These are phyloP conservation scores for Gryllus longicercus DNA, from an alignment of 2,888 invertebrate species.

Conservation along the genomic window DNA sequence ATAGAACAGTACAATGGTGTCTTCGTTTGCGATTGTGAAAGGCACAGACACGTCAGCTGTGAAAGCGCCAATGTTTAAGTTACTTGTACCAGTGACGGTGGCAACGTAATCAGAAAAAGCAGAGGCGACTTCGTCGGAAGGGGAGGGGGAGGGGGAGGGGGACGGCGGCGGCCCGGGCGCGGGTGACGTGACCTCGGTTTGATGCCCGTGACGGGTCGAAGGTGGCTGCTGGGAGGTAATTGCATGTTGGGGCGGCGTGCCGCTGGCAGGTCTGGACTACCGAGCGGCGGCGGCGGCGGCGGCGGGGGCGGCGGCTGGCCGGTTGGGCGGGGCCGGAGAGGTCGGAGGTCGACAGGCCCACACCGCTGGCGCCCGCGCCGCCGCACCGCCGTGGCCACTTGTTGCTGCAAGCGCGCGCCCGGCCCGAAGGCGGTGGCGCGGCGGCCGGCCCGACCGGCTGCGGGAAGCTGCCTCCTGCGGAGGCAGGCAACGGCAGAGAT, in stretches of 20 bases:
- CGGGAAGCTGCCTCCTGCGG: too few species aligned
- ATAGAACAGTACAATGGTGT: too few species aligned
- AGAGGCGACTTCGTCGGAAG: too few species aligned
- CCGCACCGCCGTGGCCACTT: neutral
- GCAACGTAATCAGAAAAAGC: too few species aligned
- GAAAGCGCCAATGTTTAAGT: too few species aligned
- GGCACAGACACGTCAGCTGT: too few species aligned
- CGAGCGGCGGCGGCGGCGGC: neutral
- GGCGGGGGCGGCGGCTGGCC: neutral
- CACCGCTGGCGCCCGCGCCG: neutral
- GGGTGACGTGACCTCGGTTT: slow-evolving; percentile 10
- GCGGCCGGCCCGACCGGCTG: neutral
- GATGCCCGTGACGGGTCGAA: slow-evolving; percentile 17
- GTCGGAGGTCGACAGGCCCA: slow-evolving; percentile 2
- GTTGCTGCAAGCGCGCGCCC: slow-evolving; percentile 1
- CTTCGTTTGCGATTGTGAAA: too few species aligned
- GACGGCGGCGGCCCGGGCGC: neutral
- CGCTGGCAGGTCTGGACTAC: slow-evolving; percentile 8
- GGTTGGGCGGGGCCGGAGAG: slow-evolving; percentile 1
- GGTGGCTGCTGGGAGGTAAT: neutral
- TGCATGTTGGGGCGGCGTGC: neutral
- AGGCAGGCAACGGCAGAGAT: too few species aligned
- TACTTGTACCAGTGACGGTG: too few species aligned
- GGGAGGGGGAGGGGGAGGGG: neutral
- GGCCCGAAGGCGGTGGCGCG: neutral